Evolutionary conservation across 2,888 invertebrate genomes (phyloP), one percentile per base, ranked within the genome.

Genomic region (Conistra vaccinii): DNA sequence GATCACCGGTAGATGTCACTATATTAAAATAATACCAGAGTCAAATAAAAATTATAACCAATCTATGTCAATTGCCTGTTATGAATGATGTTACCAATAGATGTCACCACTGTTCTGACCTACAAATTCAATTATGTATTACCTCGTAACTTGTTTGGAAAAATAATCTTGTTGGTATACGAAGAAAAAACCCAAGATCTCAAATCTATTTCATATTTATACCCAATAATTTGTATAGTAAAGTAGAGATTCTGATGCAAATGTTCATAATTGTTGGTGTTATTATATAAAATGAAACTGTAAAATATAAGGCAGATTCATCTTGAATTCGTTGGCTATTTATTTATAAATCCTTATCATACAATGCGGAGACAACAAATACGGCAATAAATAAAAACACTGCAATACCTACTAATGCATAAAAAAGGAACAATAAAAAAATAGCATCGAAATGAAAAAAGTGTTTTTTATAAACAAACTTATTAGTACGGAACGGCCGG

Each of bases 241-340:
- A 76, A 71, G 80, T 87, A 89, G 85, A 80, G 78, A n/a, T n/a
- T n/a, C n/a, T n/a, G n/a, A 83, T 60, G 77, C 84, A 88, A 85
- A 79, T 88, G 86, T 90, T 89, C 88, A 86, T 87, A 84, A 89
- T 90, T 90, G 88, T 89, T 89, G 89, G 89, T 90, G 88, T 90
- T 91, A 90, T 87, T 85, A 88, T 86, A 89, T 88, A 87, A 87
- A 85, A 82, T 89, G 87, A 86, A 89, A 80, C 91, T 91, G 90
- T 90, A 84, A 88, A 90, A 92, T 92, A 91, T 89, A 89, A 86
- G 86, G 87, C 92, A 92, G 89, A 90, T 90, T 91, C 89, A 90
- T 87, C 87, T 69, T 78, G 66, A 48, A 62, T 48, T 58, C 29
- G 61, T 63, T 80, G 73, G 12, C 5, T 57, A 61, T 87, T 68